Evolutionary conservation across 2,113 vertebrate genomes (phyloP), one percentile per base, ranked within the genome.

Genomic region (Antennarius striatus): DNA sequence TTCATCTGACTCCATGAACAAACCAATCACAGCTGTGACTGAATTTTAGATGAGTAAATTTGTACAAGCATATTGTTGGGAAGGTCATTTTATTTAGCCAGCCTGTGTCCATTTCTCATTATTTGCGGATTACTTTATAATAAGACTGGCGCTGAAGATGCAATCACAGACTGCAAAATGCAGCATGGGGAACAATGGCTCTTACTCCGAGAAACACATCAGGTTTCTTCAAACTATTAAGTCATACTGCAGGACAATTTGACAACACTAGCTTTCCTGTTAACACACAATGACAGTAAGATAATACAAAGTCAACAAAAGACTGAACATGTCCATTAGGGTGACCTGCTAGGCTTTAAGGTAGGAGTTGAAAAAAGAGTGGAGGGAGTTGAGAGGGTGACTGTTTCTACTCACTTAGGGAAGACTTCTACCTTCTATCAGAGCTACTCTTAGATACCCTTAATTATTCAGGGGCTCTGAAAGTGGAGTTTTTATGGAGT

Each of bases 401-500:
- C 52, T 6, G 56, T 45, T 51, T 54, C 17, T 17, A 62, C 72
- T 62, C 62, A 10, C 29, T 51, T 56, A 47, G 51, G 40, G 45
- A 57, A 47, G 73, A 70, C 66, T 56, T 68, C 52, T 43, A 77
- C 71, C 71, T 85, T 81, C 85, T 82, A 78, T 75, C 56, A 60
- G 49, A 56, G 64, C 75, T 77, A 43, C 72, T 79, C 69, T 86
- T 79, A 70, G 36, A 74, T 36, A 29, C 14, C 14, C 49, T 90
- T 74, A 82, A 88, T 88, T 82, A 91, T 88, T 83, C 70, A 90
- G 32, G 13, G 48, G 73, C 63, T 70, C 51, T 74, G 68, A 75
- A 77, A 77, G 78, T 51, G 71, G 55, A 17, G 48, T 84, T 75
- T 79, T 85, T 67, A 75, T 46, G 49, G 63, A 77, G 68, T 79